Conservation (phyloP, 2,888 invertebrate genomes). For the Hermaeophaga mercurialis region DNA sequence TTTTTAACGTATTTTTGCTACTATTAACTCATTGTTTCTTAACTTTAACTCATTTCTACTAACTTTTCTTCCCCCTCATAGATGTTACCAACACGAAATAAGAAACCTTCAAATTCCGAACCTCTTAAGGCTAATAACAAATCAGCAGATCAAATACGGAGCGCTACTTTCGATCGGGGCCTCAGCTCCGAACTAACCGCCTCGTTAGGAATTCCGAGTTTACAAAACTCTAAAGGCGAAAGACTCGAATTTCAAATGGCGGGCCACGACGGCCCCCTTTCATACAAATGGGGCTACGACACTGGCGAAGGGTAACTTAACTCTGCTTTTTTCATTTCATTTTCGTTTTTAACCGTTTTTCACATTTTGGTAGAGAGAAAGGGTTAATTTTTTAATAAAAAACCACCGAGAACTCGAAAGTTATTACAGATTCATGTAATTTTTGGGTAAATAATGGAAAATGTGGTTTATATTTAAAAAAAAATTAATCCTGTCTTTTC, state of each 20-base stretch:
- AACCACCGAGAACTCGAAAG: too few species aligned
- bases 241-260: conserved; percentile 79
- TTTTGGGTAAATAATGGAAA: too few species aligned
- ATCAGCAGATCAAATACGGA: conserved; percentile 28
- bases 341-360: too few species aligned
- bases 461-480: too few species aligned
- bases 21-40: too few species aligned
- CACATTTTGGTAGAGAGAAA: too few species aligned
- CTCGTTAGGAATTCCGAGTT: conserved; percentile 44
- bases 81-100: background rate
- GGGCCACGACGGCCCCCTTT: conserved; percentile 80
- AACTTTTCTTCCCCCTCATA: too few species aligned
- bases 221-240: conserved; percentile 51
- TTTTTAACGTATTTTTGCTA: too few species aligned
- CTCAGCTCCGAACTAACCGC: conserved; percentile 46
- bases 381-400: too few species aligned
- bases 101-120: background rate
- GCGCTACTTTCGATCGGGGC: conserved; percentile 36
- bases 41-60: too few species aligned
- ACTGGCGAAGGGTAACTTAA: conserved; percentile 77
- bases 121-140: conserved; percentile 10
- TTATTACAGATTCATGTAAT: too few species aligned
- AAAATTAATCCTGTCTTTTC: too few species aligned
- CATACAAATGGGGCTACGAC: conserved; percentile 84
- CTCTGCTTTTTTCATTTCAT: conserved; percentile 19